Evolutionary conservation across 2,888 invertebrate genomes (phyloP).

Genomic region (Rhaphigaster nebulosa): DNA sequence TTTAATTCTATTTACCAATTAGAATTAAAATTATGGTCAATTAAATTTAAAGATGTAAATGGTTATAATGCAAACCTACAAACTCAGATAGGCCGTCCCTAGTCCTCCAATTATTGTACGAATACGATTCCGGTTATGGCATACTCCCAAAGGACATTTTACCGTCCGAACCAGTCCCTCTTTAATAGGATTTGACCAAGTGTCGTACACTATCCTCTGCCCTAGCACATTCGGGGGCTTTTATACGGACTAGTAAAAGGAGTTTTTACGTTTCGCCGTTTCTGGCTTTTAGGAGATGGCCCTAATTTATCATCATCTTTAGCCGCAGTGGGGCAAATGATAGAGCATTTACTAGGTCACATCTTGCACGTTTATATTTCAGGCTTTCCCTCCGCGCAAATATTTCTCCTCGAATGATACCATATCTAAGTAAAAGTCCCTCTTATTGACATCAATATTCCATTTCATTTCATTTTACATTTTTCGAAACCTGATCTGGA

Average conservation of each 20-base stretch:
- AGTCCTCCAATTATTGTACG: background rate
- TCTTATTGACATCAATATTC: background rate
- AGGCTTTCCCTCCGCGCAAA: background rate
- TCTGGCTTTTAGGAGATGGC: slow-evolving; percentile 34
- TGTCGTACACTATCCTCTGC: background rate
- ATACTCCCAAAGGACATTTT: background rate
- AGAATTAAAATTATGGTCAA: no score
- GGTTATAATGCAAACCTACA: background rate
- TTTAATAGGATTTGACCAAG: slow-evolving; percentile 6
- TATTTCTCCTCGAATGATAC: background rate
- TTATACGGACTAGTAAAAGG: slow-evolving; percentile 12
- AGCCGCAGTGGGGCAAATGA: background rate
- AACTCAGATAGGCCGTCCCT: background rate
- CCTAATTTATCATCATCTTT: slow-evolving; percentile 36
- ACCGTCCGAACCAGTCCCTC: background rate
- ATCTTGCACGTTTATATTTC: slow-evolving; percentile 2
- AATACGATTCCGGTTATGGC: background rate
- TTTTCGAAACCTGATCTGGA: no score
- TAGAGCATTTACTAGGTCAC: background rate
- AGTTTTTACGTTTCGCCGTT: slow-evolving; percentile 10
- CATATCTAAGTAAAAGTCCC: background rate
- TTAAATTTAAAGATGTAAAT: background rate
- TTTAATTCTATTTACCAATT: no score
- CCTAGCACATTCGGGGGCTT: background rate
- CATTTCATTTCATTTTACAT: background rate